phyloP scores from a whole-genome alignment of 2,797 vertebrate species.

The Halcyon chelicuti region DNA sequence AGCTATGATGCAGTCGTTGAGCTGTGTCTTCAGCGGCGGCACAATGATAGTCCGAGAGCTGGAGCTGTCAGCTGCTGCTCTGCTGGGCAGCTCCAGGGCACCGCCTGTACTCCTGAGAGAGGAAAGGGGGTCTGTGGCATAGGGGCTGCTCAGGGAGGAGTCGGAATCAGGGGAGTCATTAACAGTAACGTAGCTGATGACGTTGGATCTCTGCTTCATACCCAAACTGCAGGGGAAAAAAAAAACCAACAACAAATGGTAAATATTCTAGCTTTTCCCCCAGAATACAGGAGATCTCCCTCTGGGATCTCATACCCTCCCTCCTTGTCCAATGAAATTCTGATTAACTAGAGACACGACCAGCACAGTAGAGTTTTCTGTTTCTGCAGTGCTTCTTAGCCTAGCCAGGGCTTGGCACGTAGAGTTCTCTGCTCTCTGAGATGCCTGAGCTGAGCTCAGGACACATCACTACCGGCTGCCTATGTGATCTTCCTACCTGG shows the following conservation, averaged over 20 bases:
- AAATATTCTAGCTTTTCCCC: neutral
- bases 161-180: slow-evolving; percentile 97
- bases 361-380: neutral
- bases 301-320: neutral
- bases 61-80: slow-evolving; percentile 75
- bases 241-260: neutral
- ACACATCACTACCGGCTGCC: neutral
- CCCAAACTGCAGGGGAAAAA: slow-evolving; percentile 76
- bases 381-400: neutral
- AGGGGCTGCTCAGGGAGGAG: slow-evolving; percentile 93
- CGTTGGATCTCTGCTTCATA: slow-evolving; percentile 91
- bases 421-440: neutral
- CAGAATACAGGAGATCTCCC: neutral
- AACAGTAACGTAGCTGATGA: slow-evolving; percentile 98
- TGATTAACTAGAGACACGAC: neutral
- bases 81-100: slow-evolving; percentile 73
- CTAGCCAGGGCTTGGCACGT: neutral
- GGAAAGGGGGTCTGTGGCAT: slow-evolving; percentile 83
- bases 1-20: slow-evolving; percentile 82
- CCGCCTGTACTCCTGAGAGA: slow-evolving; percentile 75
- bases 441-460: neutral
- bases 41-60: slow-evolving; percentile 90
- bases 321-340: neutral
- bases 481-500: slow-evolving; percentile 78
- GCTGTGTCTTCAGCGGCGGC: slow-evolving; percentile 90